phyloP scores from a whole-genome alignment of 1,140 invertebrate genomes.

The Epicauta chinensis region DNA sequence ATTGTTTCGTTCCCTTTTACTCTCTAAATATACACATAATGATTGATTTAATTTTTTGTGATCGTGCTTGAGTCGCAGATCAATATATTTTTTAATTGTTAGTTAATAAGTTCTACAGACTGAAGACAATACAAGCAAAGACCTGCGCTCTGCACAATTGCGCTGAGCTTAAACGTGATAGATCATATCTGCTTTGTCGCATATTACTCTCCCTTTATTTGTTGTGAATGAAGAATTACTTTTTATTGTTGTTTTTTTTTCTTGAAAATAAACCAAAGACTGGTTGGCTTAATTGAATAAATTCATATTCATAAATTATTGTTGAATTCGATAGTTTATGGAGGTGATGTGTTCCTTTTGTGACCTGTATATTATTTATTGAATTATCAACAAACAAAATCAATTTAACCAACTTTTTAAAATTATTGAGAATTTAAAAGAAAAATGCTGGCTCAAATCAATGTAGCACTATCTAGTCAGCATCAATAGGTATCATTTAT shows the following conservation, averaged over 20 bases:
- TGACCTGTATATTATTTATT: constrained; percentile 16
- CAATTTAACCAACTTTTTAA: constrained; percentile 30
- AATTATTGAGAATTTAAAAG: not conserved
- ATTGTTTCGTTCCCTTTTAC: no score
- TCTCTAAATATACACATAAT: no score
- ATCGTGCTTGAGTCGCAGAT: constrained; percentile 40
- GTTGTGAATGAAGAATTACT: constrained; percentile 23
- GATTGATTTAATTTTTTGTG: constrained; percentile 22
- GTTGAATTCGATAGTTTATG: constrained; percentile 2
- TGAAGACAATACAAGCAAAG: constrained; percentile 43
- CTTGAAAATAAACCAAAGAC: constrained; percentile 36
- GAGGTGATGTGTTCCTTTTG: constrained; percentile 6
- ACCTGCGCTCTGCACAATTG: constrained; percentile 38
- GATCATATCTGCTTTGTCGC: constrained; percentile 41
- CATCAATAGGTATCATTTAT: constrained; percentile 25
- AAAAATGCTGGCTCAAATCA: constrained; percentile 34
- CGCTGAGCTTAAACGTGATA: constrained; percentile 39
- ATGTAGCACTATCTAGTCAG: constrained; percentile 33
- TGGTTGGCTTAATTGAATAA: constrained; percentile 34
- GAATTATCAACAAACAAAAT: constrained; percentile 13
- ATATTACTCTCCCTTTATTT: constrained; percentile 29
- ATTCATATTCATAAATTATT: constrained; percentile 15
- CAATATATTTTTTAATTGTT: constrained; percentile 43
- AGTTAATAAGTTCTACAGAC: constrained; percentile 41
- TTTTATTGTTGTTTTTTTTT: no score